These are phyloP conservation scores for Harpalus rufipes DNA, from an alignment of 2,888 invertebrate genomes.

Conservation along the genomic window DNA sequence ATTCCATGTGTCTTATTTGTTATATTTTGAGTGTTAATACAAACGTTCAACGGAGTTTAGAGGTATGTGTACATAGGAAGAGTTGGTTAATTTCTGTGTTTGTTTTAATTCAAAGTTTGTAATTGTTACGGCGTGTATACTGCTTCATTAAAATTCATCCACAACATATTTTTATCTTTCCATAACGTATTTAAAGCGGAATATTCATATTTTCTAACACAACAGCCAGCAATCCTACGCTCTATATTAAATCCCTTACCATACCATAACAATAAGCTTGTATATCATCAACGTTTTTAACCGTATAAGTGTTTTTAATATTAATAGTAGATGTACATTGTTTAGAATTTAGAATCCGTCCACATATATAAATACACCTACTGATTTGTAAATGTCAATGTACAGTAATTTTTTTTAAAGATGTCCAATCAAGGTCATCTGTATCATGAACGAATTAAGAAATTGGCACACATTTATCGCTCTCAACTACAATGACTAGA, in stretches of 20 bases:
- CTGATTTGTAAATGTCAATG: too few species aligned
- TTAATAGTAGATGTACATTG: too few species aligned
- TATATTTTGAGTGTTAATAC: not conserved
- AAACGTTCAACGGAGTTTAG: not conserved
- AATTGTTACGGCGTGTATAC: constrained; percentile 6
- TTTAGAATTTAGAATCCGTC: too few species aligned
- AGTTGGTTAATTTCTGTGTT: constrained; percentile 26
- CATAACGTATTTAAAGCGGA: not conserved
- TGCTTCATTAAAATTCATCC: not conserved
- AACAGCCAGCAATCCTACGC: not conserved
- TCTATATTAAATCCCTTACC: not conserved
- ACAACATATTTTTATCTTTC: not conserved
- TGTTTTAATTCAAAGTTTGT: constrained; percentile 22
- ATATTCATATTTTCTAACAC: constrained; percentile 1
- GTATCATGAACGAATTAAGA: too few species aligned
- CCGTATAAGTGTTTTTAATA: not conserved
- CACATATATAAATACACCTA: too few species aligned
- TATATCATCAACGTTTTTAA: not conserved
- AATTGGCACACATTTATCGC: too few species aligned
- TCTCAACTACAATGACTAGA: too few species aligned
- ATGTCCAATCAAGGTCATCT: too few species aligned
- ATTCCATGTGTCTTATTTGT: not conserved
- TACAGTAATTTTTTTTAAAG: too few species aligned
- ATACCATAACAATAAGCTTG: not conserved
- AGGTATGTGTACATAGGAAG: not conserved